Evolutionary conservation across 2,888 invertebrate species (phyloP).

Genomic region (Ceramica pisi): DNA sequence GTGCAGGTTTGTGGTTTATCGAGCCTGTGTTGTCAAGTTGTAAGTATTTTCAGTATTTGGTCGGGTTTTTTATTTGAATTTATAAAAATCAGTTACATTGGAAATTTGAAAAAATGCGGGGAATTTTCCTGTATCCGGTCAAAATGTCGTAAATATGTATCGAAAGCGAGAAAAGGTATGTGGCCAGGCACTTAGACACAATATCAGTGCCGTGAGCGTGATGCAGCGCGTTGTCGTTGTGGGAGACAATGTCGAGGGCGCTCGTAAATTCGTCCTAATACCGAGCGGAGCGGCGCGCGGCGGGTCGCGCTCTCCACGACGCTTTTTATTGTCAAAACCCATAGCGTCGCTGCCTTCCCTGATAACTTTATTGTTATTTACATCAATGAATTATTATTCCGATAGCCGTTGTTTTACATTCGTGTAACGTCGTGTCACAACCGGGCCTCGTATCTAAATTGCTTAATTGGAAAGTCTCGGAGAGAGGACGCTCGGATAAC

Average conservation of each 20-base stretch:
- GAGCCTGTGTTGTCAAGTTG: constrained; percentile 5
- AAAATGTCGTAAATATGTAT: constrained; percentile 47
- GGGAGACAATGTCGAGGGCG: constrained; percentile 69
- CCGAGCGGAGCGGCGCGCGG: constrained; percentile 68
- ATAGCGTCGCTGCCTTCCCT: constrained; percentile 83
- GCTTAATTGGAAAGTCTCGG: constrained; percentile 89
- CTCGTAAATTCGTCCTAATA: constrained; percentile 86
- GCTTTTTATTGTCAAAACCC: constrained; percentile 90
- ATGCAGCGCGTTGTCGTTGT: constrained; percentile 56
- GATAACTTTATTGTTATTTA: constrained; percentile 91
- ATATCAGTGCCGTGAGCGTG: constrained; percentile 58
- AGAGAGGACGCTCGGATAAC: constrained; percentile 80
- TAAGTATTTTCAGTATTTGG: background rate
- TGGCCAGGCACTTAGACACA: constrained; percentile 55
- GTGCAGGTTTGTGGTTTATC: constrained; percentile 13
- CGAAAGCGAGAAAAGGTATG: constrained; percentile 36
- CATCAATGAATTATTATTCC: constrained; percentile 88
- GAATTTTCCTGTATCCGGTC: constrained; percentile 7
- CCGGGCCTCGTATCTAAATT: constrained; percentile 88
- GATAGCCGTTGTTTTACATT: constrained; percentile 90
- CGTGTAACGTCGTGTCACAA: constrained; percentile 85
- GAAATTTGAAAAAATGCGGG: background rate
- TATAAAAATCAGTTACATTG: too few species aligned
- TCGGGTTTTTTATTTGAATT: background rate
- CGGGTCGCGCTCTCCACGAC: constrained; percentile 81